These are phyloP conservation scores for Ophion ellenae DNA, from an alignment of 2,888 invertebrate species.

Conservation along the genomic window DNA sequence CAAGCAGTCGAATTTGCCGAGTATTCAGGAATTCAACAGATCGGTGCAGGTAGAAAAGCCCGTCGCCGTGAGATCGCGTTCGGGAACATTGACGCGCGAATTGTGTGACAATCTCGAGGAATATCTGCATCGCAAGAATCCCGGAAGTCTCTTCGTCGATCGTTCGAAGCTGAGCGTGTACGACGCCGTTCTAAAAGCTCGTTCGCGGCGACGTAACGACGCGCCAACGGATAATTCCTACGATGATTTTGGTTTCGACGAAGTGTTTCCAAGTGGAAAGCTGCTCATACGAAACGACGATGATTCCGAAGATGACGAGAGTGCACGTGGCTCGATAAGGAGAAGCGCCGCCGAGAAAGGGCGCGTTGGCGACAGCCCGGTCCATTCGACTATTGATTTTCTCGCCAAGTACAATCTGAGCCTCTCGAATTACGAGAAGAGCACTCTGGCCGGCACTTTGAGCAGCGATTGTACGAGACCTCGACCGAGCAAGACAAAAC, in stretches of 20 bases:
- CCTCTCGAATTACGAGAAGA: slow-evolving; percentile 60
- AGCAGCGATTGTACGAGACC: background rate
- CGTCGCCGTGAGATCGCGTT: background rate
- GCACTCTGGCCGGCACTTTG: slow-evolving; percentile 15
- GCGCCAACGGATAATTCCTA: background rate
- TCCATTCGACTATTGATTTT: slow-evolving; percentile 37
- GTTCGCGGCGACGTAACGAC: slow-evolving; percentile 21
- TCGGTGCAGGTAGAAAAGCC: slow-evolving; percentile 65
- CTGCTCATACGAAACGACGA: slow-evolving; percentile 64
- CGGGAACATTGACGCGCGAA: slow-evolving; percentile 52
- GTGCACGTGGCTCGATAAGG: slow-evolving; percentile 11
- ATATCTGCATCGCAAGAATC: slow-evolving; percentile 73
- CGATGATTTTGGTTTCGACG: slow-evolving; percentile 75
- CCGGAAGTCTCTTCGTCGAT: slow-evolving; percentile 72
- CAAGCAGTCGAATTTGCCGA: slow-evolving; percentile 70
- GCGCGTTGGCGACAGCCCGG: background rate
- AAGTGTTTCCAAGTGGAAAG: slow-evolving; percentile 73
- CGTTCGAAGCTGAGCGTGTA: slow-evolving; percentile 69
- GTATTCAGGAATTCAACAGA: slow-evolving; percentile 69
- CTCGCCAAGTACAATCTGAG: slow-evolving; percentile 54
- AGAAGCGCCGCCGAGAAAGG: background rate
- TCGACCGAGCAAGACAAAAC: slow-evolving; percentile 14
- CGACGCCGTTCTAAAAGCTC: slow-evolving; percentile 45
- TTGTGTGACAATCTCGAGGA: slow-evolving; percentile 68
- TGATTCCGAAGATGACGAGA: slow-evolving; percentile 68